A percentile compares a stretch with the other conserved stretches of the same genome.
phyloP scores from a whole-genome alignment of 2,113 vertebrate genomes.

The Camarhynchus parvulus region DNA sequence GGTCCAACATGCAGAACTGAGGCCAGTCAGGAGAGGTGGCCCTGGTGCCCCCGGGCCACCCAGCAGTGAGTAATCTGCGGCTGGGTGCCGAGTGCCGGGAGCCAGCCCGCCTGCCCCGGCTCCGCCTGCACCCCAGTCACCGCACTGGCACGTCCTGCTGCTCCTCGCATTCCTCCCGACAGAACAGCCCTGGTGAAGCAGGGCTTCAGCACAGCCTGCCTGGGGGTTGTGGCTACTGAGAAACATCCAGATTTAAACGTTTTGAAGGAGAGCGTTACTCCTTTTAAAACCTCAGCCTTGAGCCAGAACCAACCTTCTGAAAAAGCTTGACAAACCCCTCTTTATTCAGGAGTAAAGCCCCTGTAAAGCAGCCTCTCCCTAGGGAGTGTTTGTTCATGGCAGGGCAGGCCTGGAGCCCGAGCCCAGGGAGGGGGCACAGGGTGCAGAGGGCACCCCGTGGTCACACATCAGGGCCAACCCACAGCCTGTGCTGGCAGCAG shows the following conservation, averaged over 20 bases:
- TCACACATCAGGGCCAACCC: not conserved
- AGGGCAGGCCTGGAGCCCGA: fast-evolving
- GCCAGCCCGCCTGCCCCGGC: not conserved
- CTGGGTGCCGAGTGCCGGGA: not conserved
- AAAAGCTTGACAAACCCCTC: not conserved
- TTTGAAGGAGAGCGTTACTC: not conserved
- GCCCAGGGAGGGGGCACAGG: fast-evolving
- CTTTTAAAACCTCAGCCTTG: not conserved
- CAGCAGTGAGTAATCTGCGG: not conserved
- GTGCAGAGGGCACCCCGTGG: not conserved
- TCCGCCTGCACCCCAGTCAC: not conserved
- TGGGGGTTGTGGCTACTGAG: not conserved
- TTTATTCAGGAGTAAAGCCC: not conserved
- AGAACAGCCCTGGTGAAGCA: not conserved
- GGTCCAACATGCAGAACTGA: not conserved
- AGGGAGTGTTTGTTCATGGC: not conserved
- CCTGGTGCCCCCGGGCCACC: fast-evolving
- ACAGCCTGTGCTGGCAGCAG: fast-evolving
- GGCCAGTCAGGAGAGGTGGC: fast-evolving
- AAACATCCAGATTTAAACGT: not conserved
- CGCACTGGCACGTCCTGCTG: not conserved
- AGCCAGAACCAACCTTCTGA: not conserved
- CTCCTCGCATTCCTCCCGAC: not conserved
- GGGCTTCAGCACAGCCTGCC: not conserved
- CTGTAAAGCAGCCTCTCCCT: not conserved